Base-by-base conservation (phyloP, 2,888 invertebrate species). In the Plagiodera versicolora region DNA sequence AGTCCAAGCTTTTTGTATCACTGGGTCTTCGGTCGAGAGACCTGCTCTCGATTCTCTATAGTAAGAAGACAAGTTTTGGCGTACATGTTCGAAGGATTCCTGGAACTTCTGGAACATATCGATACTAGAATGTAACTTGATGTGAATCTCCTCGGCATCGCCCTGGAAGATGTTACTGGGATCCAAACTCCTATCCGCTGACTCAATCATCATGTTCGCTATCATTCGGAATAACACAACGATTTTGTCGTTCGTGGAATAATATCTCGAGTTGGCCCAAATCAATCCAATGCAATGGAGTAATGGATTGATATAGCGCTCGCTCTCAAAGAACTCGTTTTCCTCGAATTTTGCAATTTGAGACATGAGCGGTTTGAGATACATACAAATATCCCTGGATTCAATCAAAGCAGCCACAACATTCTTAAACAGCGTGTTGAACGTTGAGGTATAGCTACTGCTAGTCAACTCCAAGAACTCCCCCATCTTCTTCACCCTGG, bases 101-200 rank as follows among this genome's bases (percentile, higher is more conserved):
- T 73, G 63, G 61, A 79, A 79, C 11, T 71, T 62, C 16, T 76
- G 68, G 46, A 80, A 60, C 2, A 78, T 63, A 8, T 68, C 64
- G 14, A 80, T 64, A 16, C 74, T 73, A 24, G 66, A 67, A 0
- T 67, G 58, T 4, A 80, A 67, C 65, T 77, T 79, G 8, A 70
- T 65, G 48, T 72, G 63, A 51, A 77, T 73, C 60, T 81, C 80
- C 32, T 81, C 81, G 0, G 77, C 83, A 66, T 95, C 95, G 0
- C 91, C 92, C 82, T 94, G 92, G 78, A 96, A 95, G 67, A 96
- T 85, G 1, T 90, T 86, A 14, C 84, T 79, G 0, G 94, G 91
- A 75, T 95, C 94, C 58, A 94, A 80, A 67, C 88, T 87, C 67
- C 85, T 86, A 0, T 86, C 84, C 17, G 88, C 88, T 81, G 89